phyloP scores from a whole-genome alignment of 1,140 invertebrate genomes.

The Drosophila pseudoananassae region DNA sequence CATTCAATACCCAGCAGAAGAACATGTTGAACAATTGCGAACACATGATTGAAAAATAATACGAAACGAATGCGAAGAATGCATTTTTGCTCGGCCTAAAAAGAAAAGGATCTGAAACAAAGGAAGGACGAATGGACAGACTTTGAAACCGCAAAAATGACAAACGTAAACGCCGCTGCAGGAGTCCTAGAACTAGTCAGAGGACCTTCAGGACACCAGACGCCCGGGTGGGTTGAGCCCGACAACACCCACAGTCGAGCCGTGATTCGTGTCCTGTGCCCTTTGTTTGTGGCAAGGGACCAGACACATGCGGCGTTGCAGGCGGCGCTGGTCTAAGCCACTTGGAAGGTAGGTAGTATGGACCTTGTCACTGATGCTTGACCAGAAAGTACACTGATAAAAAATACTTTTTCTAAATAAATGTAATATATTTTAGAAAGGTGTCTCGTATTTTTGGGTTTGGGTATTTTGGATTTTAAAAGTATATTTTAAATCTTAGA shows the following conservation, averaged over 20 bases:
- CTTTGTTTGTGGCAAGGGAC: slow-evolving; percentile 33
- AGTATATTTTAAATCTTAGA: background rate
- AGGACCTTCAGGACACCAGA: slow-evolving; percentile 18
- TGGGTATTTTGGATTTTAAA: too few relatives aligned
- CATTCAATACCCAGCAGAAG: slow-evolving; percentile 10
- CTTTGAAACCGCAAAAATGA: slow-evolving; percentile 70
- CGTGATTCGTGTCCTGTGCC: slow-evolving; percentile 48
- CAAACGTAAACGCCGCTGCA: slow-evolving; percentile 75
- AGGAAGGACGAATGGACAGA: slow-evolving; percentile 22
- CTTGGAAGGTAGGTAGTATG: slow-evolving; percentile 48
- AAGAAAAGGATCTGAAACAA: slow-evolving; percentile 39
- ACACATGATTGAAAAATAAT: slow-evolving; percentile 67
- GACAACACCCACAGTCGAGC: slow-evolving; percentile 65
- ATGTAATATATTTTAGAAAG: too few relatives aligned
- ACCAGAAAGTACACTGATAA: slow-evolving; percentile 29
- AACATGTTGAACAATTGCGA: slow-evolving; percentile 44
- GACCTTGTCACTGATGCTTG: slow-evolving; percentile 61
- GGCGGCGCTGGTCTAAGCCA: slow-evolving; percentile 60
- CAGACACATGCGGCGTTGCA: slow-evolving; percentile 75
- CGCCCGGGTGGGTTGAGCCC: slow-evolving; percentile 63
- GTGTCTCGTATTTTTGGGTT: too few relatives aligned
- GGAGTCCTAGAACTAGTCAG: slow-evolving; percentile 29
- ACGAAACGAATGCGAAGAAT: slow-evolving; percentile 48
- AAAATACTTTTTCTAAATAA: background rate
- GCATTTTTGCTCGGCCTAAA: slow-evolving; percentile 30